These are phyloP conservation scores for Saccostrea cuccullata DNA, from an alignment of 1,140 invertebrate species.

Conservation along the genomic window DNA sequence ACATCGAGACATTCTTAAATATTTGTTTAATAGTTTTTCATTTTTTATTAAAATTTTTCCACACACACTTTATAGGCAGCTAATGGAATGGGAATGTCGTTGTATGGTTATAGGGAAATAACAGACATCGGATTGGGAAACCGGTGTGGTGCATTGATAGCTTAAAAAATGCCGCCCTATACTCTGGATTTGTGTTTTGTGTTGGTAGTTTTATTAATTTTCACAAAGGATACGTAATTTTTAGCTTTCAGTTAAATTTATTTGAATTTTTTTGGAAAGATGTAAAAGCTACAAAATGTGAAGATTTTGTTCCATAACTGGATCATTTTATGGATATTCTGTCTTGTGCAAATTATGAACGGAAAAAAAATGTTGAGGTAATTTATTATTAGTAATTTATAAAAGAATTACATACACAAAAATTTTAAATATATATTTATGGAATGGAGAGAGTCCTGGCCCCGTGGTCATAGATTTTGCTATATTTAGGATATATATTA, in stretches of 20 bases:
- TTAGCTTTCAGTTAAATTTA: background rate
- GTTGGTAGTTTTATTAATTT: background rate
- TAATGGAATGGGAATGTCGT: conserved; percentile 31
- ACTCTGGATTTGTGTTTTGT: background rate
- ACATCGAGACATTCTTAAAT: conserved; percentile 11
- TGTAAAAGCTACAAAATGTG: background rate
- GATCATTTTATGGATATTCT: background rate
- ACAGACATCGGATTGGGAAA: conserved; percentile 23
- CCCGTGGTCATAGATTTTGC: too few relatives aligned
- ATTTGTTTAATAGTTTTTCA: conserved; percentile 24
- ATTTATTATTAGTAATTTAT: background rate
- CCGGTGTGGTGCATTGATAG: conserved; percentile 18
- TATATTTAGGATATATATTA: too few relatives aligned
- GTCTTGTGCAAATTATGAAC: background rate
- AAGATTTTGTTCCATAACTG: background rate
- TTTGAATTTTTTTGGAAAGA: background rate
- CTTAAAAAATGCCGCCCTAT: conserved; percentile 15
- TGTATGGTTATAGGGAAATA: conserved; percentile 36
- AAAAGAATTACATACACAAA: too few relatives aligned
- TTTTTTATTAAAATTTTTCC: conserved; percentile 17
- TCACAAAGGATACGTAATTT: background rate
- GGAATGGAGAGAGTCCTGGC: too few relatives aligned
- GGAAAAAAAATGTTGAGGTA: conserved; percentile 17
- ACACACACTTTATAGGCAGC: conserved; percentile 29
- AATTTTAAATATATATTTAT: too few relatives aligned